A percentile compares a stretch with the other conserved stretches of the same genome.
phyloP scores from a whole-genome alignment of 2,797 vertebrate genomes.

The Dendrocincla tyrannina region DNA sequence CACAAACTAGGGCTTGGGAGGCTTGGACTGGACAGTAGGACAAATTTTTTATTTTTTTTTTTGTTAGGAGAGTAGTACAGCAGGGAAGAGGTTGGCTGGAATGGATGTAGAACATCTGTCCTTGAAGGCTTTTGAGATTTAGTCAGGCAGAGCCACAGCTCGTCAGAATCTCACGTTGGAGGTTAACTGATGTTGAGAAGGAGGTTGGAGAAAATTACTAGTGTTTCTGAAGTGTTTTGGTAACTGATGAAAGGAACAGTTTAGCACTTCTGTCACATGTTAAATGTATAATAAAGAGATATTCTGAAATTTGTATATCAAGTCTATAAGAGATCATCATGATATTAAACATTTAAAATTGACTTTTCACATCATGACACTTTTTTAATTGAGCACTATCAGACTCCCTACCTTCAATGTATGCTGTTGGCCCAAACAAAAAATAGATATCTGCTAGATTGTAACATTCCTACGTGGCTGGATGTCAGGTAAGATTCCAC shows the following conservation, averaged over 20 bases:
- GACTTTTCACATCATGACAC: background rate
- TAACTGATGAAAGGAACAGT: background rate
- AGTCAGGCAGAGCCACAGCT: background rate
- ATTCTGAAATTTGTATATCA: background rate
- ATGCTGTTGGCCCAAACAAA: background rate
- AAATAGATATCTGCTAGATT: background rate
- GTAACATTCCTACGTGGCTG: background rate
- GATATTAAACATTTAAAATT: background rate
- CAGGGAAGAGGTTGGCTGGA: background rate
- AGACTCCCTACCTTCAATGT: background rate
- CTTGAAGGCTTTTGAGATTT: background rate
- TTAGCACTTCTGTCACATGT: background rate
- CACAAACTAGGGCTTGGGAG: background rate
- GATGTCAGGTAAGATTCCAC: rapidly evolving
- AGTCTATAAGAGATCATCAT: background rate
- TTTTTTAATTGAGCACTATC: background rate
- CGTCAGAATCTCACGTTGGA: background rate
- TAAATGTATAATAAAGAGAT: background rate
- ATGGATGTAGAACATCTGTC: background rate
- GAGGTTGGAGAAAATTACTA: background rate
- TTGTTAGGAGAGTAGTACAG: background rate
- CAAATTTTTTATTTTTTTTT: background rate
- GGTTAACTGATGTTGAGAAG: background rate
- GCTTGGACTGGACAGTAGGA: background rate
- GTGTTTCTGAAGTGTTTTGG: background rate